Percentiles rank a stretch among this genome's conserved stretches.
These are phyloP conservation scores for Hypselothyrea guttata DNA, from an alignment of 2,888 invertebrate species.

Conservation along the genomic window DNA sequence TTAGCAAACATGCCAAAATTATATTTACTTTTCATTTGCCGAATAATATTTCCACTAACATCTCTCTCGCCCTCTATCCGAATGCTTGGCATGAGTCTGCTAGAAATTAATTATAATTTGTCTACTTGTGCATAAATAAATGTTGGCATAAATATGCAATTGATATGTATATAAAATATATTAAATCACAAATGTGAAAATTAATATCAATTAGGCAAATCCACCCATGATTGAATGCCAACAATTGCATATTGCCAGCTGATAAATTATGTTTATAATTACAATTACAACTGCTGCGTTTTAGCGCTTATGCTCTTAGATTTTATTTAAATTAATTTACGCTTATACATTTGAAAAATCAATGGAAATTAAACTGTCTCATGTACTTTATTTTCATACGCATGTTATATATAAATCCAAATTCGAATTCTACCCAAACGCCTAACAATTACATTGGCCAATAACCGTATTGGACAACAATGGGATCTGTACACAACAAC, in stretches of 20 bases:
- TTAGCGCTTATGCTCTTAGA: too few species aligned
- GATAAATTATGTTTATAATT: too few species aligned
- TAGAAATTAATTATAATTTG: neutral
- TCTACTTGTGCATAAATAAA: too few species aligned
- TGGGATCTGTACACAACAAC: constrained; percentile 47
- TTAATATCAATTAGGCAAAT: too few species aligned
- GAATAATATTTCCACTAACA: constrained; percentile 30
- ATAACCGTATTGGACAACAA: constrained; percentile 47
- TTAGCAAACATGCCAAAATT: constrained; percentile 47
- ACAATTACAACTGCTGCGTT: too few species aligned
- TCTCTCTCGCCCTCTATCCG: constrained; percentile 27
- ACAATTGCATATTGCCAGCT: too few species aligned
- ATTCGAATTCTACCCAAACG: constrained; percentile 47
- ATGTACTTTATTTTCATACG: constrained; percentile 63
- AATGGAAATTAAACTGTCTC: constrained; percentile 51
- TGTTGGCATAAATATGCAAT: too few species aligned
- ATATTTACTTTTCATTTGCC: constrained; percentile 40
- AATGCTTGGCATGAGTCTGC: constrained; percentile 3
- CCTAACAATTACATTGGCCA: constrained; percentile 43
- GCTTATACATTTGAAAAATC: constrained; percentile 18
- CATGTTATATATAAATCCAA: constrained; percentile 31
- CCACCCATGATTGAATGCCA: too few species aligned
- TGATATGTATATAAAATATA: too few species aligned
- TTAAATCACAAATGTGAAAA: too few species aligned
- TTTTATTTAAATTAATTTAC: too few species aligned